Percentiles rank a stretch among this genome's conserved stretches.
Evolutionary conservation across 2,888 invertebrate genomes (phyloP).

Genomic region (Drosophila diplacantha): DNA sequence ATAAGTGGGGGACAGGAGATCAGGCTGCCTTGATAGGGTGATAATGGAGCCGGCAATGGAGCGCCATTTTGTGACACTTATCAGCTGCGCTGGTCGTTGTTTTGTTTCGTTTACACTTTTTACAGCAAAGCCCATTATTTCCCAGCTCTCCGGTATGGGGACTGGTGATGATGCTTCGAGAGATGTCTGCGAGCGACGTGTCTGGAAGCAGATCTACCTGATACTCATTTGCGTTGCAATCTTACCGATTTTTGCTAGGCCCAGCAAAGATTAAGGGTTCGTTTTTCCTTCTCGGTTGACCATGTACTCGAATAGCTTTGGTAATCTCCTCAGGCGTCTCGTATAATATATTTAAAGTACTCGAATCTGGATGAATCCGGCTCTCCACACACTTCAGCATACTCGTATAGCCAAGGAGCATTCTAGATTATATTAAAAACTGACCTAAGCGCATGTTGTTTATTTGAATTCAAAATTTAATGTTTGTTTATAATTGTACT

Average conservation of each 20-base stretch:
- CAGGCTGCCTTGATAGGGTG: constrained; percentile 37
- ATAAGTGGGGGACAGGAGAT: constrained; percentile 32
- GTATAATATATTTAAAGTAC: neutral
- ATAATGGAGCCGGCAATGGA: constrained; percentile 19
- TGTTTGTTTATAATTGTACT: constrained; percentile 15
- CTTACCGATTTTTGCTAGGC: neutral
- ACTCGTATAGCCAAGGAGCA: constrained; percentile 4
- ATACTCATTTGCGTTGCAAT: constrained; percentile 6
- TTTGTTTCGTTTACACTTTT: constrained; percentile 20
- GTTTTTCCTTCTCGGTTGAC: constrained; percentile 1
- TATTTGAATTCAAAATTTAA: constrained; percentile 11
- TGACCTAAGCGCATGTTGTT: constrained; percentile 42
- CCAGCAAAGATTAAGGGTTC: constrained; percentile 10
- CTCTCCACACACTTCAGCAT: constrained; percentile 3
- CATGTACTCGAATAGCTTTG: constrained; percentile 9
- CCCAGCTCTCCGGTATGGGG: constrained; percentile 9
- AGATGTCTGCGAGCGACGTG: constrained; percentile 5
- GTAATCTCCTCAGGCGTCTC: constrained; percentile 9
- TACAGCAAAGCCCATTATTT: constrained; percentile 5
- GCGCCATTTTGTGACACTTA: constrained; percentile 44
- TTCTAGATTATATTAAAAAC: constrained; percentile 29
- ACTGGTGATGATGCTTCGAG: constrained; percentile 1
- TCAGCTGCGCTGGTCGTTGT: constrained; percentile 27
- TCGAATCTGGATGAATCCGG: constrained; percentile 6
- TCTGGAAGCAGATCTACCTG: constrained; percentile 24